Percentiles rank a stretch among this genome's conserved stretches.
Conservation (phyloP, 2,113 vertebrate genomes). For the Centropus bengalensis region DNA sequence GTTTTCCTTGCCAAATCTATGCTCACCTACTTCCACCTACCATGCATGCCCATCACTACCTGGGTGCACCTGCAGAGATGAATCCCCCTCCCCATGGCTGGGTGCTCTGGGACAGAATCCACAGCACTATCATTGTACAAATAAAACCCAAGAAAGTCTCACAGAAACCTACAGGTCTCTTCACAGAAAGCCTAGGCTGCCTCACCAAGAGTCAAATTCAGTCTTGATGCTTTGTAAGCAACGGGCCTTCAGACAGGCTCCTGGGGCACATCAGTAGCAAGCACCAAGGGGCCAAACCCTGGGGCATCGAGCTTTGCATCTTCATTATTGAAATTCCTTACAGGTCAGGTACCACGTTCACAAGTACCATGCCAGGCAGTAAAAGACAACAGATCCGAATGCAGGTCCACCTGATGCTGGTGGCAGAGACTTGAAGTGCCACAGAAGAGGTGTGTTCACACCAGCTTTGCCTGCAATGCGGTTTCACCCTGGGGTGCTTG, state of each 20-base stretch:
- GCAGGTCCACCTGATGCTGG: background rate
- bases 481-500: background rate
- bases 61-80: background rate
- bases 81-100: background rate
- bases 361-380: background rate
- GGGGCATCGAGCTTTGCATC: background rate
- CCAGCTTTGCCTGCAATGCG: background rate
- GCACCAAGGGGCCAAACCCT: background rate
- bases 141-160: background rate
- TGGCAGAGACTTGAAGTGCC: background rate
- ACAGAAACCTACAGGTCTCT: background rate
- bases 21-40: background rate
- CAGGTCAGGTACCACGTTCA: rapidly evolving
- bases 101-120: background rate
- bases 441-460: background rate
- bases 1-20: background rate
- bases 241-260: background rate
- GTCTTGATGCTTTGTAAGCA: background rate
- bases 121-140: background rate
- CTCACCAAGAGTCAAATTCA: background rate
- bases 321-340: background rate
- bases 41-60: rapidly evolving
- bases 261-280: background rate
- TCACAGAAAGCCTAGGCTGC: background rate
- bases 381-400: background rate